Evolutionary conservation across 2,888 invertebrate genomes (phyloP), one percentile per base, ranked within the genome.

Genomic region (Amblyjoppa proteus): DNA sequence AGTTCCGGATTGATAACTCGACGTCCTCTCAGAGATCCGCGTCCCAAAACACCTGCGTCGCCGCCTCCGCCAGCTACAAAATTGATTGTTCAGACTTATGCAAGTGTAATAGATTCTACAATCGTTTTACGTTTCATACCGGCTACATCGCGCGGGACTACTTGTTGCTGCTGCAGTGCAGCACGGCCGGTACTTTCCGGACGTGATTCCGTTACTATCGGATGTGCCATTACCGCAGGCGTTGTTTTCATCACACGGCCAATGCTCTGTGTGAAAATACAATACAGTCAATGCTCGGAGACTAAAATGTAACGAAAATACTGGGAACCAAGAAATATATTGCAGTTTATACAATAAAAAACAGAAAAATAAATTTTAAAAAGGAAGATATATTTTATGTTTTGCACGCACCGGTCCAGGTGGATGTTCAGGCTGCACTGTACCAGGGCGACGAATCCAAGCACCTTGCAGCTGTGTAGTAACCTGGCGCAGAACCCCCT

Each of bases 1-100:
- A 73, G 20, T 73, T 83, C 82, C 5, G 82, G 31, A 56, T 73
- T 66, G 4, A 66, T 53, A n/a, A 77, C 45, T 31, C 13, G 45
- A 13, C 77, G 53, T 25, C 53, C 45, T 28, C 70, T 41, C 2
- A 66, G 41, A 28, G 51, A 16, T 25, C 71, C 74, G 45, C 68
- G 74, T 68, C 41, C 28, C 31, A 25, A 25, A 49, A 28, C 20
- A 4, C 16, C n/a, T 5, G 20, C 64, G 7, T 53, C 64, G n/a
- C 70, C 51, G 11, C 41, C 51, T 1, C 64, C 58, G 20, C 34
- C 16, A 1, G 38, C 71, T 58, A 6, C 3, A 71, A 9, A 34
- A 71, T 71, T 53, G 3, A 13, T 53, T 28, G 16, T 51, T 16
- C 6, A 6, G 13, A 64, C 4, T 34, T 16, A 64, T 6, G 16